Evolutionary conservation across 2,888 invertebrate genomes (phyloP).

Genomic region (Mythimna ferrago): DNA sequence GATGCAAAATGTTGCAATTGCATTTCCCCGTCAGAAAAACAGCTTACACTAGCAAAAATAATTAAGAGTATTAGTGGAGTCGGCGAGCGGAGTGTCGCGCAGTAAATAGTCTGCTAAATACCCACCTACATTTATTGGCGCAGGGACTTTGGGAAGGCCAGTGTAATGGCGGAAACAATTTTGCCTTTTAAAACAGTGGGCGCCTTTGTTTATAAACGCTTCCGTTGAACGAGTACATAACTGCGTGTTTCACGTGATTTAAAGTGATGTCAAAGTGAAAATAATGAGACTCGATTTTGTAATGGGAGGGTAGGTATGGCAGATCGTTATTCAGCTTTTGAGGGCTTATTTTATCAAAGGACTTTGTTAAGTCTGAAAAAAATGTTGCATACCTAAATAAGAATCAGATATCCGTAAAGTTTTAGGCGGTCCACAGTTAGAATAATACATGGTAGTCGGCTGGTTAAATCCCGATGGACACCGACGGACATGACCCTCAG

Average conservation of each 20-base stretch:
- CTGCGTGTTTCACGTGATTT: conserved; percentile 61
- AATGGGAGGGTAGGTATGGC: conserved; percentile 41
- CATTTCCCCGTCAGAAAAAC: conserved; percentile 89
- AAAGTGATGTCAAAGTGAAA: conserved; percentile 64
- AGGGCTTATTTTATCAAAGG: conserved; percentile 43
- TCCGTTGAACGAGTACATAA: conserved; percentile 63
- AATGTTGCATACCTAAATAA: not conserved
- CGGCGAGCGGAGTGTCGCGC: conserved; percentile 86
- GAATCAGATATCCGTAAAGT: not conserved
- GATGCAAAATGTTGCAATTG: conserved; percentile 89
- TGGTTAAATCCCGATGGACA: not conserved
- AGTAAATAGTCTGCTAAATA: conserved; percentile 89
- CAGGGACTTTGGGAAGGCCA: conserved; percentile 80
- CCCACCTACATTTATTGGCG: conserved; percentile 89
- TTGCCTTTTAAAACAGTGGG: conserved; percentile 84
- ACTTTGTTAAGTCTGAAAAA: conserved; percentile 31
- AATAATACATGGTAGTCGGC: not conserved
- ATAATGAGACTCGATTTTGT: conserved; percentile 58
- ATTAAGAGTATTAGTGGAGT: conserved; percentile 90
- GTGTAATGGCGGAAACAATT: conserved; percentile 87
- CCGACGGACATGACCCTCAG: not conserved
- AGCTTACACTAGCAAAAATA: conserved; percentile 90
- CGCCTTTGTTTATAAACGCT: conserved; percentile 78
- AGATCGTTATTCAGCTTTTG: conserved; percentile 51
- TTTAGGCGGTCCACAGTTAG: not conserved